Percentiles rank a stretch among this genome's conserved stretches.
Evolutionary conservation across 2,113 vertebrate genomes (phyloP).

Genomic region (Pica pica): DNA sequence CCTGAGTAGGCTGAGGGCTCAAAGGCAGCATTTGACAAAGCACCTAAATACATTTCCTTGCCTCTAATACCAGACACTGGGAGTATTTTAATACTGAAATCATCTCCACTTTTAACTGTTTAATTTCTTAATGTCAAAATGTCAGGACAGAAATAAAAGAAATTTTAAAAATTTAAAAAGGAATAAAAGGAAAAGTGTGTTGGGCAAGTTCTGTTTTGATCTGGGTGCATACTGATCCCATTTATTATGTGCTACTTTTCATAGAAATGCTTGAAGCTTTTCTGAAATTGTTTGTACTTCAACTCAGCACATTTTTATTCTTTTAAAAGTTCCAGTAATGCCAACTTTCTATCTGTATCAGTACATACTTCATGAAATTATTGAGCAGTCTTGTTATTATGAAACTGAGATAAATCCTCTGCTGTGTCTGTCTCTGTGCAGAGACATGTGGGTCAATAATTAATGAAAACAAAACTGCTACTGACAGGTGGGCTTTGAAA

Average conservation of each 20-base stretch:
- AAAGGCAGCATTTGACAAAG: neutral
- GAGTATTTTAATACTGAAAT: neutral
- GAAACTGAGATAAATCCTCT: neutral
- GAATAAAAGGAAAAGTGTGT: neutral
- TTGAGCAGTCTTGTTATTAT: neutral
- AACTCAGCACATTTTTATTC: neutral
- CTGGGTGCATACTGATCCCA: neutral
- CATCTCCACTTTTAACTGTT: neutral
- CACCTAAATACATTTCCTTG: neutral
- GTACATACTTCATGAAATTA: neutral
- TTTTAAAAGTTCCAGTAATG: neutral
- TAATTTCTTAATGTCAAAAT: neutral
- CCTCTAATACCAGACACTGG: neutral
- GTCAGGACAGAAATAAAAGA: neutral
- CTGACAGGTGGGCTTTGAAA: neutral
- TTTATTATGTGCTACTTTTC: neutral
- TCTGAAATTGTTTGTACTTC: neutral
- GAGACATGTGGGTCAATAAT: neutral
- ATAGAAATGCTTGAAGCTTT: neutral
- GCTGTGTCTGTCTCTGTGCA: neutral
- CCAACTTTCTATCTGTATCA: neutral
- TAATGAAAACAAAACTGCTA: slow-evolving; percentile 15
- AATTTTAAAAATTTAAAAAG: too few species aligned
- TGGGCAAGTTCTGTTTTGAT: neutral
- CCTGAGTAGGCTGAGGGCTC: neutral